A percentile compares a stretch with the other conserved stretches of the same genome.
phyloP scores from a whole-genome alignment of 2,113 vertebrate genomes.

The Shinisaurus crocodilurus region DNA sequence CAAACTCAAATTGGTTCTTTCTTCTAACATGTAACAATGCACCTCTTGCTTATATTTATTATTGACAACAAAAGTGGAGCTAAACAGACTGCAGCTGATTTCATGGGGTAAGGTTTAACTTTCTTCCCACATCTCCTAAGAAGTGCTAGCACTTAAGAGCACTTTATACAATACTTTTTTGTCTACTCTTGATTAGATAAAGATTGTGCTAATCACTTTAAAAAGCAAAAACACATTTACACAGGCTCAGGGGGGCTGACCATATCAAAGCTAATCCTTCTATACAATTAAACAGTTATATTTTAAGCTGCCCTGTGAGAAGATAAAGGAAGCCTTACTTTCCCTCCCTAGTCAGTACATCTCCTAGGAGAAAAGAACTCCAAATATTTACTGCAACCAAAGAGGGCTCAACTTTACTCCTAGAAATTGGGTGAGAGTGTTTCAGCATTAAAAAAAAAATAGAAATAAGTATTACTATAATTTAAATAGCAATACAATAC shows the following conservation, averaged over 20 bases:
- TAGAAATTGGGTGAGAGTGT: background rate
- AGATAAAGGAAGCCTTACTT: background rate
- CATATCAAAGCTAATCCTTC: conserved; percentile 1
- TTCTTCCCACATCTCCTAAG: background rate
- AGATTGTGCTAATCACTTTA: conserved; percentile 3
- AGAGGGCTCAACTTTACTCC: background rate
- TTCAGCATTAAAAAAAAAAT: background rate
- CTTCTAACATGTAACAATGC: background rate
- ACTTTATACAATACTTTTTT: background rate
- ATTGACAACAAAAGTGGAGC: background rate
- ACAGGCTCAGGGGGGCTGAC: background rate
- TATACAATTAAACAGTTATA: conserved; percentile 2
- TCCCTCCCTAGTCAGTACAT: background rate
- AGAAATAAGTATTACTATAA: background rate
- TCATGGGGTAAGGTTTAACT: background rate
- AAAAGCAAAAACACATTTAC: background rate
- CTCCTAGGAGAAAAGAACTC: background rate
- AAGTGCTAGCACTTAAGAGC: background rate
- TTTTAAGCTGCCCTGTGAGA: background rate
- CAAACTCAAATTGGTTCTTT: background rate
- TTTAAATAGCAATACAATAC: background rate
- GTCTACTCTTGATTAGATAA: background rate
- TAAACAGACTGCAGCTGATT: background rate
- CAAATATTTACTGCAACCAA: background rate
- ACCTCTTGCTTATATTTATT: background rate